Evolutionary conservation across 2,888 invertebrate species (phyloP), one percentile per base, ranked within the genome.

Genomic region (Oxystoma pomonae): DNA sequence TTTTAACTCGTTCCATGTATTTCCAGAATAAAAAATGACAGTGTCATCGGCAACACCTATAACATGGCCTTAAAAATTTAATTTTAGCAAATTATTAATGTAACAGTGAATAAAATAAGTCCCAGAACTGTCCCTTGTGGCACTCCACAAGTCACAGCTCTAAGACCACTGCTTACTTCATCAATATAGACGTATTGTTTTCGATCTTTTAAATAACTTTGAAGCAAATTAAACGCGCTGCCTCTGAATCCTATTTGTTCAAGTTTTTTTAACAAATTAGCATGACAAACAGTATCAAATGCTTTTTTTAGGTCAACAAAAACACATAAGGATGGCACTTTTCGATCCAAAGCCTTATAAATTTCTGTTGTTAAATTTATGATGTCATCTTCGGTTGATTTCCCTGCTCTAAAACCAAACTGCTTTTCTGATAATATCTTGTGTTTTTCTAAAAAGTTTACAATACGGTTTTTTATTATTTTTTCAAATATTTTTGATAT

Each of bases 221-320:
- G 3, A n/a, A 57, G 18, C n/a, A 57, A 21, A 5, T 57, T 20
- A 7, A 20, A 57, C 9, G 18, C 21, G 5, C 20, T 57, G 3
- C 57, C 57, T 20, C 57, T 19, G 7, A 57, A 7, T 3, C 57
- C 57, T 12, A 17, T 20, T 16, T 16, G 19, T 17, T 57, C 18
- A 5, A 57, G 21, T 19, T 57, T 57, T 20, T 12, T 20, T 20
- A 57, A 19, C 3, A 57, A n/a, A 5, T 21, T 57, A 20, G 5
- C 18, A 20, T 57, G 57, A 19, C 57, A 57, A 3, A 57, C 57
- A 12, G 57, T 57, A n/a, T 57, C 57, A 17, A 57, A 57, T 7
- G 60, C 52, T 18, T 16, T 1, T n/a, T 2, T 63, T 57, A 57
- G n/a, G 18, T 57, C 57, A 5, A 57, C n/a, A 21, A 57, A 57